Base-by-base conservation (phyloP, 2,888 invertebrate species). In the Cantharis rufa region DNA sequence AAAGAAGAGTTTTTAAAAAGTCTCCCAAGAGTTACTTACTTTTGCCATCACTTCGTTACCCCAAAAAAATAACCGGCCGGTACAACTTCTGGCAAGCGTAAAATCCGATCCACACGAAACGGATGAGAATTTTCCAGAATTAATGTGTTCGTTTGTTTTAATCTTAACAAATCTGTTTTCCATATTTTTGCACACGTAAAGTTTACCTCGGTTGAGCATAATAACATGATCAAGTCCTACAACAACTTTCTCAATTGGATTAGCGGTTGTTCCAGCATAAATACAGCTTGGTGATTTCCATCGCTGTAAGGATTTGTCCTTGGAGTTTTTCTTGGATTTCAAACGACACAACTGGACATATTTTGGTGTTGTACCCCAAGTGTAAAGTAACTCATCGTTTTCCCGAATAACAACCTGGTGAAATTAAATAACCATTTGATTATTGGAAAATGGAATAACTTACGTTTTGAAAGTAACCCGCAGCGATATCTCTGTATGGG, bases 161-260 rank as follows among this genome's bases (percentile, higher is more conserved):
- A 94, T 94, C 75, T 92, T 93, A 16, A 96, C 96, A 73, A 98
- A 89, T 86, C 98, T 98, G 32, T 97, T 96, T 85, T 98, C 97
- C 79, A 96, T 91, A 88, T 96, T 97, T 79, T 95, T 92, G 2
- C 98, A 97, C 96, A 97, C 97, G 18, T 86, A 78, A 15, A 88
- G 82, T 79, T 84, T 85, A 1, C 88, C 87, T 70, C 85, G 84
- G 72, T 87, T 86, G 63, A 88, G 77, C 68, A 88, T 82, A 11
- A 85, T 87, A 62, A 94, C 94, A 86, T 98, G 97, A 85, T 96
- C 94, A 88, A 95, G 94, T 1, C 97, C 97, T 76, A 94, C 93
- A 63, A 94, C 84, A 48, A 85, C 81, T 77, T 83, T 81, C 15
- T 83, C 82, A 18, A 81, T 77, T 7, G 82, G 83, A 21, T 84